Evolutionary conservation across 2,797 vertebrate genomes (phyloP), one percentile per base, ranked within the genome.

Genomic region (Diplodus sargus): DNA sequence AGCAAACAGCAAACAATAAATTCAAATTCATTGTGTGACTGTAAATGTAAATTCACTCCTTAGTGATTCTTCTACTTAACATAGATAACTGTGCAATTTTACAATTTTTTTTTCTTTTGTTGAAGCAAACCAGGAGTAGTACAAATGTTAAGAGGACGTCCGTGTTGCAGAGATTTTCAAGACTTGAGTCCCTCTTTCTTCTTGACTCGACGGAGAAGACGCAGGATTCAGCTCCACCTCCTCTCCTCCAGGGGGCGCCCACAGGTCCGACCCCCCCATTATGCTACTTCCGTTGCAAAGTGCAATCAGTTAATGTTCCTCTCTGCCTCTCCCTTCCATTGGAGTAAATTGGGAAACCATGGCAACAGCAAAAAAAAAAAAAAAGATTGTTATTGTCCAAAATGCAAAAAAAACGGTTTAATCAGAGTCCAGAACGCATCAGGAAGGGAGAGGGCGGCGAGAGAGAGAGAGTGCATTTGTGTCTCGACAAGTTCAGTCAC

Each of bases 251-350:
- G 28, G 65, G 60, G 70, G 49, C 34, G 28, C 7, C 42, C 49
- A n/a, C 30, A 28, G 66, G 79, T 83, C 74, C 85, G 73, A 1
- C 30, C 77, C 73, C 73, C 76, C 78, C 70, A 23, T 86, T 72
- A 93, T 90, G 92, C 90, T 94, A 93, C 91, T 88, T 92, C 85
- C 74, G 25, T 91, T 85, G 89, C 92, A 95, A 96, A 95, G 95
- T 96, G 95, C 95, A 95, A 94, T 80, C 90, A 91, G 89, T 94
- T 90, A 81, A 85, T 68, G 87, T 89, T 85, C 91, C 91, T 90
- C 90, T 81, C 78, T 71, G 84, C 84, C 82, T 81, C 90, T 87
- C 89, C 86, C 83, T 76, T 83, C 90, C 47, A 12, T 60, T 77
- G 65, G 2, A 76, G 64, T 57, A 66, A 84, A 67, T 69, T 77